phyloP scores from a whole-genome alignment of 2,888 invertebrate species.

The Cephus pulcher region DNA sequence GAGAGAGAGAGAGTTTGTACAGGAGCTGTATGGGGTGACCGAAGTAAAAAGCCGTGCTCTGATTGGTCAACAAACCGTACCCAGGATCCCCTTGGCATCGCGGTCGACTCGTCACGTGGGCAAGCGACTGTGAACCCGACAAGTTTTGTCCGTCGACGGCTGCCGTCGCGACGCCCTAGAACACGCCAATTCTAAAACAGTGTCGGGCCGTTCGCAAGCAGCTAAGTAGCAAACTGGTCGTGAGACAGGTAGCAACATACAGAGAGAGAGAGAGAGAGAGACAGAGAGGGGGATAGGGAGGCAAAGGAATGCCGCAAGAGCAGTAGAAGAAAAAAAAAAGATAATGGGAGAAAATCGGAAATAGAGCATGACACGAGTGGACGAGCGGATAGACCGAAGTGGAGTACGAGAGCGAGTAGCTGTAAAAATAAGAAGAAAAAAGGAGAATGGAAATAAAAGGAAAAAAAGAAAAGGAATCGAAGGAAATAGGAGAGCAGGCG shows the following conservation, averaged over 20 bases:
- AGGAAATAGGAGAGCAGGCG: background rate
- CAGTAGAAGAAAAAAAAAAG: constrained; percentile 16
- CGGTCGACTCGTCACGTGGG: constrained; percentile 31
- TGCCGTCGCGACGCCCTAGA: background rate
- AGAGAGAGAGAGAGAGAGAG: constrained; percentile 8
- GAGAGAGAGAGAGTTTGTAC: constrained; percentile 30
- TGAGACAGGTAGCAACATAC: constrained; percentile 19
- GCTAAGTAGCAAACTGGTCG: constrained; percentile 37
- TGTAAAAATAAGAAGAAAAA: too few species aligned
- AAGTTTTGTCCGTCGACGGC: constrained; percentile 23
- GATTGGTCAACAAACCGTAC: constrained; percentile 38
- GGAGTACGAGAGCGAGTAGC: too few species aligned
- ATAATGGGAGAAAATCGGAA: constrained; percentile 12
- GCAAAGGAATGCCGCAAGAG: constrained; percentile 12
- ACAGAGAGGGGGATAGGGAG: constrained; percentile 10
- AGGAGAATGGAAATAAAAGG: too few species aligned
- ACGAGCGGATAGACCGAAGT: too few species aligned
- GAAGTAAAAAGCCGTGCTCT: constrained; percentile 29
- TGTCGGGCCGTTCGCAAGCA: background rate
- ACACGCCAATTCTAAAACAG: too few species aligned
- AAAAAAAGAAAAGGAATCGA: too few species aligned
- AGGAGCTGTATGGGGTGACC: constrained; percentile 14
- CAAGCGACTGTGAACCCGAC: constrained; percentile 27
- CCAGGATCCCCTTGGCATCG: constrained; percentile 24
- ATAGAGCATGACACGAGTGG: too few species aligned